Evolutionary conservation across 2,113 vertebrate species (phyloP).

Genomic region (Gnathonemus longibarbis): DNA sequence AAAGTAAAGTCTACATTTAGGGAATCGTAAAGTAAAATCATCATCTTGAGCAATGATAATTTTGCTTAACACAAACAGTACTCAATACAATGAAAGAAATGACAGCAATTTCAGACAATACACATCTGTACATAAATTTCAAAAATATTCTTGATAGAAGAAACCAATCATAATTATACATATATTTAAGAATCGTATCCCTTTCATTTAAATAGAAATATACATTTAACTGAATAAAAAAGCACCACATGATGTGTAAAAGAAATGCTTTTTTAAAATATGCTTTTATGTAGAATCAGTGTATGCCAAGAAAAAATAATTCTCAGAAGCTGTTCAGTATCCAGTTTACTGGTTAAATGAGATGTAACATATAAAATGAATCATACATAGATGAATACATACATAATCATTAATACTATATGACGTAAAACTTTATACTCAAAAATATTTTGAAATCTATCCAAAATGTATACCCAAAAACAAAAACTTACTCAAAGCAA

Average conservation of each 20-base stretch:
- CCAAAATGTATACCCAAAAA: not conserved
- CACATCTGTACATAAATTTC: not conserved
- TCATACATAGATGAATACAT: not conserved
- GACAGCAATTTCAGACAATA: not conserved
- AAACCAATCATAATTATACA: not conserved
- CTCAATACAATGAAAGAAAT: not conserved
- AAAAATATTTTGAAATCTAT: not conserved
- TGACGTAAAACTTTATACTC: not conserved
- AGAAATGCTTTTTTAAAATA: slow-evolving; percentile 1
- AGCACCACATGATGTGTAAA: not conserved
- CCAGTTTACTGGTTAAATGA: not conserved
- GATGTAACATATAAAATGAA: not conserved
- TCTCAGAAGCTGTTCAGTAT: not conserved
- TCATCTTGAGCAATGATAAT: slow-evolving; percentile 3
- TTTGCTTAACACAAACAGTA: not conserved
- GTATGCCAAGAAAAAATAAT: not conserved
- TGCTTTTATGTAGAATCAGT: slow-evolving; percentile 10
- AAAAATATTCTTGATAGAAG: not conserved
- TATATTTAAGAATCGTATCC: not conserved
- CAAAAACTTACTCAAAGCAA: not conserved
- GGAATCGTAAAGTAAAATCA: not conserved
- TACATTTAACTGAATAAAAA: not conserved
- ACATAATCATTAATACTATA: not conserved
- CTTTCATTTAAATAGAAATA: not conserved
- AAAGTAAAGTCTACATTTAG: not conserved